phyloP scores from a whole-genome alignment of 2,113 vertebrate genomes.

The Clinocottus analis region DNA sequence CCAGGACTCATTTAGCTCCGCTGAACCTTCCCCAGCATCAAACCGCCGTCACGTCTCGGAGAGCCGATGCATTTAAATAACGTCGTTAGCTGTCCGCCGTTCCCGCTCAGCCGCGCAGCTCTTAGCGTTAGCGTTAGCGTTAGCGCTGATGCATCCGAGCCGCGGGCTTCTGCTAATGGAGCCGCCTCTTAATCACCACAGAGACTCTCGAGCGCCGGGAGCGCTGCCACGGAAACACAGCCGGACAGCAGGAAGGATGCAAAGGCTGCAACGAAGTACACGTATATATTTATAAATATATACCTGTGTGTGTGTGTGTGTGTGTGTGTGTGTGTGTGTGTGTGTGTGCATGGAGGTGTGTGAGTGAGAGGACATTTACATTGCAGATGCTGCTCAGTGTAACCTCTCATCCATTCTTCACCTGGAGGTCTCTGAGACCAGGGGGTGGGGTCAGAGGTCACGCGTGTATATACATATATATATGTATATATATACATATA shows the following conservation, averaged over 20 bases:
- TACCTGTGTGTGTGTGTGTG: too few species aligned
- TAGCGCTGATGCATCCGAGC: constrained; percentile 37
- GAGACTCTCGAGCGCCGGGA: constrained; percentile 44
- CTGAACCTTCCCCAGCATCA: neutral
- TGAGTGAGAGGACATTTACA: constrained; percentile 9
- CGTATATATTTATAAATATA: too few species aligned
- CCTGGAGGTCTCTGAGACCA: constrained; percentile 11
- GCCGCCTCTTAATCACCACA: constrained; percentile 58
- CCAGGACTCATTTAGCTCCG: neutral
- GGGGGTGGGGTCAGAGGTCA: constrained; percentile 55
- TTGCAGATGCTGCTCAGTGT: neutral
- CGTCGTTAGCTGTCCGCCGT: constrained; percentile 15
- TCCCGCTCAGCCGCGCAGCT: constrained; percentile 18
- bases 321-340: too few species aligned
- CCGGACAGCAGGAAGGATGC: constrained; percentile 5
- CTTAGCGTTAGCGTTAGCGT: constrained; percentile 15
- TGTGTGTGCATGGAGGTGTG: neutral
- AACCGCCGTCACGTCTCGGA: constrained; percentile 16
- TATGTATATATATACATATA: too few species aligned
- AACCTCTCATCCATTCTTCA: constrained; percentile 8
- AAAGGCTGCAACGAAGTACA: neutral
- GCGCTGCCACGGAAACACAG: constrained; percentile 39
- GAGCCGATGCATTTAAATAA: constrained; percentile 51
- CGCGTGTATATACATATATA: too few species aligned
- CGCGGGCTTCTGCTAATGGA: constrained; percentile 46